Base-by-base conservation (phyloP, 1,140 invertebrate genomes). In the Zaprionus inermis region DNA sequence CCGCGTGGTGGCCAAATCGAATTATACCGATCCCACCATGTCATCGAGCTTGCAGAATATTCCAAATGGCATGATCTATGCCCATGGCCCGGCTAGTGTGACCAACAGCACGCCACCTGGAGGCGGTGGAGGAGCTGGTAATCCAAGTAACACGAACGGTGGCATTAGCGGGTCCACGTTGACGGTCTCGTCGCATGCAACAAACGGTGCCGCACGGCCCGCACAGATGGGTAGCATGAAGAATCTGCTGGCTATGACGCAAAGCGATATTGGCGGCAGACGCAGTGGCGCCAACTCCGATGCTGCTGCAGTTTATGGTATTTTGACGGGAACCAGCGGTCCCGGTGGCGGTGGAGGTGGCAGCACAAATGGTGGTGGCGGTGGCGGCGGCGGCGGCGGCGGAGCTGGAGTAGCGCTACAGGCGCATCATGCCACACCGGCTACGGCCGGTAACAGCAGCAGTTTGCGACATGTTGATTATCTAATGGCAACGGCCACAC, bases 1-100 rank as follows among this genome's bases (percentile, higher is more conserved):
- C 41, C 84, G 90, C 0, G 67, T 88, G 10, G 78, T 91, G 14
- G 78, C 75, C 24, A 92, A 92, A 74, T 79, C 91, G 9, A 92
- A 81, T 58, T 92, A 85, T 22, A 81, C 86, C 1, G 92, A 92
- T 46, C 78, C 89, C 18, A 77, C 81, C 9, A 92, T 92, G 75
- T 92, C 92, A 28, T 88, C 91, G 30, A 92, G 91, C 64, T 74
- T 92, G 59, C 92, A 92, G 60, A 92, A 89, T 83, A 92, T 92
- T 81, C 90, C 92, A 59, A 92, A 92, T 82, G 90, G 91, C 49
- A 74, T 91, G 59, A 91, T 86, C 30, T 92, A 91, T 71, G 75
- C 70, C n/a, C 75, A 76, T 61, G 73, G 64, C 0, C 66, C 76
- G 28, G 52, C 80, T 20, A 81, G 78, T 56, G 73, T 64, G 9